Conservation (phyloP, 2,113 vertebrate genomes). For the Perca fluviatilis region DNA sequence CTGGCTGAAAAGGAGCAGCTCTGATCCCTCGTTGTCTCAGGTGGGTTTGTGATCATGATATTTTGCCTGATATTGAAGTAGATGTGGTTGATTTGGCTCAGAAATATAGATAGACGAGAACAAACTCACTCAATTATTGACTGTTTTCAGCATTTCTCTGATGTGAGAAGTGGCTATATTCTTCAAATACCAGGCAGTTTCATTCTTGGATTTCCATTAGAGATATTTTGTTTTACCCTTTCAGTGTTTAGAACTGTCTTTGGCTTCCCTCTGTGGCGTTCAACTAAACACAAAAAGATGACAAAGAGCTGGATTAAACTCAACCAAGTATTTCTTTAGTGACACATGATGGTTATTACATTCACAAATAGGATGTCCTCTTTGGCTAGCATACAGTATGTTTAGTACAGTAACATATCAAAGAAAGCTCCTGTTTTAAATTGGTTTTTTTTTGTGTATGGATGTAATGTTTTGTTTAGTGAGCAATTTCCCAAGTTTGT, state of each 20-base stretch:
- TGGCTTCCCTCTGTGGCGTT: too few species aligned
- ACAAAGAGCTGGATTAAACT: too few species aligned
- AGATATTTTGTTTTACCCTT: not conserved
- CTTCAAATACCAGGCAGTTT: not conserved
- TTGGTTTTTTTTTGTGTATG: not conserved
- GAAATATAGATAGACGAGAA: not conserved
- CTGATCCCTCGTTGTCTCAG: slow-evolving; percentile 73
- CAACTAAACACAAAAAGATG: too few species aligned
- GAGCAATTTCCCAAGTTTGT: not conserved
- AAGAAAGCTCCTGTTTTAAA: not conserved
- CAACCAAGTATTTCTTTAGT: too few species aligned
- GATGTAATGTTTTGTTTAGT: not conserved
- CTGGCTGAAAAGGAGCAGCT: slow-evolving; percentile 83
- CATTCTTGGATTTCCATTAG: not conserved
- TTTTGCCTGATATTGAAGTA: not conserved
- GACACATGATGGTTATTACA: not conserved
- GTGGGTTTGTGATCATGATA: slow-evolving; percentile 49
- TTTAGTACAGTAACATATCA: not conserved
- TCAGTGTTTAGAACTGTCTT: too few species aligned
- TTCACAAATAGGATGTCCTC: not conserved
- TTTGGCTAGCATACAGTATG: not conserved
- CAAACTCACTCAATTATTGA: not conserved
- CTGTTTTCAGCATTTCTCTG: not conserved
- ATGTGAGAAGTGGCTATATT: not conserved
- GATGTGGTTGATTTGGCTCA: not conserved